phyloP scores from a whole-genome alignment of 2,797 vertebrate genomes.

The Hirundo rustica region DNA sequence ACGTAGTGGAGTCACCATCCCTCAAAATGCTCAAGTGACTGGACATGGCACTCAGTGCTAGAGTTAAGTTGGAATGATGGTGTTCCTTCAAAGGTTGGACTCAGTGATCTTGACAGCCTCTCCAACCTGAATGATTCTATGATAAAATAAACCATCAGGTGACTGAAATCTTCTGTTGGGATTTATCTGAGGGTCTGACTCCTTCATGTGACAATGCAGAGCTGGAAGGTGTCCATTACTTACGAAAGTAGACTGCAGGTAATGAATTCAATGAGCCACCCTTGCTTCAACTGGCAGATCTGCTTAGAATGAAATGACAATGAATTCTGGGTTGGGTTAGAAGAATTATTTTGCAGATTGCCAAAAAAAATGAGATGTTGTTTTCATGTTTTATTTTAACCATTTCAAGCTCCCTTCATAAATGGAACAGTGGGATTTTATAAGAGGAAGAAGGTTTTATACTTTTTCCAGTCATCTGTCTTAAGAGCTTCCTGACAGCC shows the following conservation, averaged over 20 bases:
- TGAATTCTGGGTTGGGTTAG: neutral
- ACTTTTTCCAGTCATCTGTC: constrained; percentile 13
- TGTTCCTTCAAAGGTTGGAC: neutral
- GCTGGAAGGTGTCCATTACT: constrained; percentile 32
- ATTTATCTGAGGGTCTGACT: constrained; percentile 48
- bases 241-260: neutral
- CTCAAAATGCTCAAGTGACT: neutral
- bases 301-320: neutral
- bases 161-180: constrained; percentile 65
- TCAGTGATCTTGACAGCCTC: neutral
- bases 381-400: constrained; percentile 37
- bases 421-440: neutral
- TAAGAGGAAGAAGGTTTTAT: neutral
- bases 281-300: constrained; percentile 22
- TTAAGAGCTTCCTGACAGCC: neutral
- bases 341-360: constrained; percentile 3
- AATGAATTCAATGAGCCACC: neutral
- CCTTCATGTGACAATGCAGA: constrained; percentile 35
- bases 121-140: neutral
- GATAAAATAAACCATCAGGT: constrained; percentile 63
- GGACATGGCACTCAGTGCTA: neutral
- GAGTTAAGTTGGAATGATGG: neutral
- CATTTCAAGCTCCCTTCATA: neutral
- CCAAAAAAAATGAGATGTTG: neutral
- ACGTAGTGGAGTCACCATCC: neutral